Evolutionary conservation across 2,113 vertebrate genomes (phyloP), one percentile per base, ranked within the genome.

Genomic region (Sylvilagus bachmani): DNA sequence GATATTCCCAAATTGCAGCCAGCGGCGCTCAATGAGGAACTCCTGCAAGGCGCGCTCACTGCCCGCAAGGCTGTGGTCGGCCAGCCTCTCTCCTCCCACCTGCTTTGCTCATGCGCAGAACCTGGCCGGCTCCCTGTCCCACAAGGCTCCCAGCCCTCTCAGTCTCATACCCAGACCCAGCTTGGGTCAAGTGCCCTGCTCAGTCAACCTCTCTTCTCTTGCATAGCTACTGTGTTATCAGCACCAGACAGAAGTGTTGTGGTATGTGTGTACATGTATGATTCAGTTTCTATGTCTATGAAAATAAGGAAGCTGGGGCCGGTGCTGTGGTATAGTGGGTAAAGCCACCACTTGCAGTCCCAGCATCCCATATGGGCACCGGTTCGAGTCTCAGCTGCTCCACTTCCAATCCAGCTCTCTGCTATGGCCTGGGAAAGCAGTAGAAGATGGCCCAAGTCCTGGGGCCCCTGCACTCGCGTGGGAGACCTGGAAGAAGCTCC

Each of bases 271-370:
- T 58, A 29, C n/a, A 38, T 25, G 49, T 11, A 77, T 91, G 89
- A 94, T 82, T 90, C 95, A 75, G 67, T 74, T 92, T 92, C 94
- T 71, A 95, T 31, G 67, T 79, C 77, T 84, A 58, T 21, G 73
- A 92, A 90, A 94, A 51, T 22, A 62, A 90, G 93, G 91, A 84
- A 92, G 44, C 44, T 44, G 44, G 44, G 44, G 44, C 44, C 1
- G 1, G 44, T 6, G 1, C 44, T 6, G 44, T 44, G 44, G 7
- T 44, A 44, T 44, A 44, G 44, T 7, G 6, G 44, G 44, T 44
- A 44, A 44, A 44, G 44, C 44, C 44, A 44, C 44, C 44, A 44
- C 44, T 6, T 44, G 44, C 44, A 44, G 6, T 44, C 6, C 44
- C 44, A 44, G 44, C 44, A 44, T 44, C 44, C 44, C 44, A 44